phyloP scores from a whole-genome alignment of 2,113 vertebrate species.

The Noctilio leporinus region DNA sequence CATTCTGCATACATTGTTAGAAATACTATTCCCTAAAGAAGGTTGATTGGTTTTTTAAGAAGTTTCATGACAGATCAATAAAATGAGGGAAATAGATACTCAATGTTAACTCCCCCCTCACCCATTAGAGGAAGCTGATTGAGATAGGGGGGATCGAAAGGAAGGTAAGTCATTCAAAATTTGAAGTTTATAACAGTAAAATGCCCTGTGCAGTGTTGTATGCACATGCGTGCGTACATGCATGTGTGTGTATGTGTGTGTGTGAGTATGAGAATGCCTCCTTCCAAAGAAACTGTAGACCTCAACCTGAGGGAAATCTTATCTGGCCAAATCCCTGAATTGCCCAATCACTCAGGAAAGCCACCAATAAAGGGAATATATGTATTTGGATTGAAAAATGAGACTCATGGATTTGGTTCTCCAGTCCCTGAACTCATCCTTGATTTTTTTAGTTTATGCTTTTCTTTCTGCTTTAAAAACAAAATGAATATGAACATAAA shows the following conservation, averaged over 20 bases:
- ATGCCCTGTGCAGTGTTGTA: not conserved
- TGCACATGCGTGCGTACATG: not conserved
- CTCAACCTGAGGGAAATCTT: not conserved
- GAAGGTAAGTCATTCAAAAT: not conserved
- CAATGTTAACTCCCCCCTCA: not conserved
- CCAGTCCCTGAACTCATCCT: not conserved
- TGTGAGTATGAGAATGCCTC: not conserved
- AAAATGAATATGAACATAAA: not conserved
- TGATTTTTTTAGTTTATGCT: not conserved
- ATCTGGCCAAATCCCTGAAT: not conserved
- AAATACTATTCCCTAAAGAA: constrained; percentile 13
- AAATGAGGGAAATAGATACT: not conserved
- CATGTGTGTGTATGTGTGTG: not conserved
- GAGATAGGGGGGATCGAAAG: not conserved
- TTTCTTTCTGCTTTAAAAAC: not conserved
- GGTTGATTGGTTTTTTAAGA: not conserved
- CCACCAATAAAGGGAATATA: not conserved
- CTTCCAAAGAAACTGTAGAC: not conserved
- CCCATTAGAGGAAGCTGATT: not conserved
- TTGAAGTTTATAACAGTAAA: not conserved
- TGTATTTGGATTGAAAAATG: not conserved
- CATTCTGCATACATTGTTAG: not conserved
- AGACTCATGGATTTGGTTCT: not conserved
- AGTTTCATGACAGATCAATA: not conserved
- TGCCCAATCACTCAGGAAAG: not conserved